Evolutionary conservation across 2,888 invertebrate species (phyloP).

Genomic region (Drosophila mimica): DNA sequence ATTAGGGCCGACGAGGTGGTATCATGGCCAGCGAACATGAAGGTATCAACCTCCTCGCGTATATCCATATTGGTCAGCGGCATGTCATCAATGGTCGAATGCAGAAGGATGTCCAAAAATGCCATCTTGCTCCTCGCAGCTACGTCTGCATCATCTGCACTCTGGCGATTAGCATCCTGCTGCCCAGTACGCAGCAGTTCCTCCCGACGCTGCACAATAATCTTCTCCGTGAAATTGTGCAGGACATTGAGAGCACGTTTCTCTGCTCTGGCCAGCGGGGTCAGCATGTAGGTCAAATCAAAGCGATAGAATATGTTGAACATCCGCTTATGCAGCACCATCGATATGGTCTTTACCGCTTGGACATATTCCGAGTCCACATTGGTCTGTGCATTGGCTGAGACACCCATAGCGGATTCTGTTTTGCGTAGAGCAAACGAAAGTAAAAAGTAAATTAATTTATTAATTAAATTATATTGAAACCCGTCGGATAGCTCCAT

Average conservation of each 20-base stretch:
- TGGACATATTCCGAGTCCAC: conserved; percentile 90
- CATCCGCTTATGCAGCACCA: conserved; percentile 84
- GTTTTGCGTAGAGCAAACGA: neutral
- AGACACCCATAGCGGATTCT: conserved; percentile 95
- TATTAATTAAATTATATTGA: neutral
- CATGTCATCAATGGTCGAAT: conserved; percentile 87
- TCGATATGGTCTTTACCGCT: conserved; percentile 88
- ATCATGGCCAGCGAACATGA: conserved; percentile 89
- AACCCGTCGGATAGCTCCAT: neutral
- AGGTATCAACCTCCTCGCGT: conserved; percentile 90
- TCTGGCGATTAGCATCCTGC: neutral
- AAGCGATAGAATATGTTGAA: conserved; percentile 83
- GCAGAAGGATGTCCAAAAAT: conserved; percentile 89
- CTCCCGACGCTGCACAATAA: conserved; percentile 86
- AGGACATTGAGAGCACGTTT: conserved; percentile 85
- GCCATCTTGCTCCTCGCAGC: conserved; percentile 88
- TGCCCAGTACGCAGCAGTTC: conserved; percentile 73
- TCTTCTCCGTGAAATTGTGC: conserved; percentile 86
- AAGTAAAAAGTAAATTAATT: neutral
- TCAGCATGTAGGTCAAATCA: conserved; percentile 85
- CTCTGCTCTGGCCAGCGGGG: conserved; percentile 87
- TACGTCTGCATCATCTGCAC: conserved; percentile 81
- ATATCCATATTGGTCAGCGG: conserved; percentile 87
- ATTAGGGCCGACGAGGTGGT: conserved; percentile 86
- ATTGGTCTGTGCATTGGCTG: conserved; percentile 89